phyloP scores from a whole-genome alignment of 2,797 vertebrate genomes.

The Philypnodon macrostomus region DNA sequence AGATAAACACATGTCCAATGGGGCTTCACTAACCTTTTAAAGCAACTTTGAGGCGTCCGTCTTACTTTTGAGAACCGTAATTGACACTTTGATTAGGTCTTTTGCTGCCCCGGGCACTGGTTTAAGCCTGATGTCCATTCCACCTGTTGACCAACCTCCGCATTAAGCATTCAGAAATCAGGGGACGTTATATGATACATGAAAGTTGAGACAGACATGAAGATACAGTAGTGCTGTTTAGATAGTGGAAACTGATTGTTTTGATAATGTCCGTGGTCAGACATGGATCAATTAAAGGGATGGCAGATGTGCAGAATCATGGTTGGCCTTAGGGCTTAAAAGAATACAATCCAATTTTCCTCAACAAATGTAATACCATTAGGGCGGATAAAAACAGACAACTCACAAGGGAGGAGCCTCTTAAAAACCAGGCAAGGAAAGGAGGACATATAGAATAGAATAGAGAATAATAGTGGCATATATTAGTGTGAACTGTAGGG shows the following conservation, averaged over 20 bases:
- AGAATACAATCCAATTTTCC: constrained; percentile 86
- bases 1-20: constrained; percentile 9
- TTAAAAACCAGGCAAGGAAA: constrained; percentile 78
- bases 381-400: constrained; percentile 69
- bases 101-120: constrained; percentile 41
- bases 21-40: constrained; percentile 65
- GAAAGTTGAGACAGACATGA: constrained; percentile 21
- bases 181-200: constrained; percentile 11
- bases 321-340: constrained; percentile 80
- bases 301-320: constrained; percentile 75
- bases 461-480: neutral
- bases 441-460: neutral
- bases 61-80: constrained; percentile 54
- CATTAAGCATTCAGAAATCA: constrained; percentile 21
- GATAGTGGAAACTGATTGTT: constrained; percentile 69
- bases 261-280: constrained; percentile 83
- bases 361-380: constrained; percentile 88
- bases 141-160: constrained; percentile 7
- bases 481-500: no score
- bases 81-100: constrained; percentile 70
- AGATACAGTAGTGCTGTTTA: constrained; percentile 40
- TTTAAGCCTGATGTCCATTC: constrained; percentile 47
- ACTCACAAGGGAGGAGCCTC: constrained; percentile 64
- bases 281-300: constrained; percentile 84
- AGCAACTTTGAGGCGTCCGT: constrained; percentile 41